phyloP scores from a whole-genome alignment of 2,113 vertebrate species.

The Eubucco bourcierii region DNA sequence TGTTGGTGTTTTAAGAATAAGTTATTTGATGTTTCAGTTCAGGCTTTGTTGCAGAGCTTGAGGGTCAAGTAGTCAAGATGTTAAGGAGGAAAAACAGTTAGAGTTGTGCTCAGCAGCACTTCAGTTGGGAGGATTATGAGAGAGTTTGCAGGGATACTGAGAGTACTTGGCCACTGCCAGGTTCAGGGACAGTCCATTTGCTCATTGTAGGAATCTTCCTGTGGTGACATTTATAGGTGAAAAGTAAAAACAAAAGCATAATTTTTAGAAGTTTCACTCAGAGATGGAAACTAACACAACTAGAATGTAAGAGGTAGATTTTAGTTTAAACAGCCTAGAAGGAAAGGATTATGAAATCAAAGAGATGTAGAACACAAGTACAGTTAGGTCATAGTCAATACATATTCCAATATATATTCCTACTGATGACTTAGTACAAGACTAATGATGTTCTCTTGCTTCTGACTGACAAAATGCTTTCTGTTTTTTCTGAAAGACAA shows the following conservation, averaged over 20 bases:
- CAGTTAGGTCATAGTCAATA: neutral
- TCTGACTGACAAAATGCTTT: neutral
- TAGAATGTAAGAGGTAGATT: neutral
- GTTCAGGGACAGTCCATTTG: neutral
- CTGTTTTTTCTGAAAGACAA: neutral
- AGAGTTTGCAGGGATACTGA: neutral
- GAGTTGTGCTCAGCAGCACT: neutral
- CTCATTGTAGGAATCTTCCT: neutral
- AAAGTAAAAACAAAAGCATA: neutral
- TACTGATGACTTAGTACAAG: neutral
- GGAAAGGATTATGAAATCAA: neutral
- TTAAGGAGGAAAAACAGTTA: neutral
- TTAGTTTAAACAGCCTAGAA: neutral
- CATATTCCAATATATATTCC: neutral
- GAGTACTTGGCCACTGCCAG: neutral
- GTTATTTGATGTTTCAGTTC: conserved; percentile 16
- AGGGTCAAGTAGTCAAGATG: conserved; percentile 29
- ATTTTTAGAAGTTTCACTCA: neutral
- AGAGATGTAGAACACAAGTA: neutral
- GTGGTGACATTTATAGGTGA: neutral
- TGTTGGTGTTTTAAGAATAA: conserved; percentile 9
- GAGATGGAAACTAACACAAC: neutral
- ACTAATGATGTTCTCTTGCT: neutral
- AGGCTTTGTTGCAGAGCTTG: neutral
- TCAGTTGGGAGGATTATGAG: neutral